Percentiles rank a stretch among this genome's conserved stretches.
phyloP scores from a whole-genome alignment of 2,797 vertebrate genomes.

The Spea hammondii region DNA sequence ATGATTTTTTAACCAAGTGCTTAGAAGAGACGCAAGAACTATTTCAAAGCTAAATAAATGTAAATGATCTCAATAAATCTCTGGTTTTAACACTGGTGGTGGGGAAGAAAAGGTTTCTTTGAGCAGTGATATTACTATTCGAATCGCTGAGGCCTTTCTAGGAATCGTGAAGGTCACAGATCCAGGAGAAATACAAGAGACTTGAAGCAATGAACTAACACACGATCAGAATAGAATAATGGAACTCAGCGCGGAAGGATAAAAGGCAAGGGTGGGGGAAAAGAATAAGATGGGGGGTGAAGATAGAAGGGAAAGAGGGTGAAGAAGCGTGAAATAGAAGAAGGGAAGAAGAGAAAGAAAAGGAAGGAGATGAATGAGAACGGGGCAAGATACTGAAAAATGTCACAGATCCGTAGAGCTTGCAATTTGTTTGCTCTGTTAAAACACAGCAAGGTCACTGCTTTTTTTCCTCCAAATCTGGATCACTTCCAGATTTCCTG shows the following conservation, averaged over 20 bases:
- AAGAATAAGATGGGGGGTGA: background rate
- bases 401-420: background rate
- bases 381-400: background rate
- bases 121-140: no score
- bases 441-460: background rate
- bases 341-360: background rate
- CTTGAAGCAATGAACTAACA: background rate
- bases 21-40: no score
- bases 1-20: no score
- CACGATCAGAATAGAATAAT: background rate
- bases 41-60: no score
- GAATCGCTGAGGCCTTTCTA: background rate
- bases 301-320: background rate
- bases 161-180: conserved; percentile 10
- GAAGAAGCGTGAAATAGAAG: background rate
- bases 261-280: background rate
- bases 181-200: background rate
- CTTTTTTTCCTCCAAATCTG: background rate
- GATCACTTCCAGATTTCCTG: background rate
- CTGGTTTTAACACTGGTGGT: no score
- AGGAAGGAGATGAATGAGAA: no score
- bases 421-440: background rate
- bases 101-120: no score
- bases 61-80: no score
- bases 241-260: background rate